Evolutionary conservation across 2,797 vertebrate species (phyloP), one percentile per base, ranked within the genome.

Genomic region (Enteromius fasciolatus): DNA sequence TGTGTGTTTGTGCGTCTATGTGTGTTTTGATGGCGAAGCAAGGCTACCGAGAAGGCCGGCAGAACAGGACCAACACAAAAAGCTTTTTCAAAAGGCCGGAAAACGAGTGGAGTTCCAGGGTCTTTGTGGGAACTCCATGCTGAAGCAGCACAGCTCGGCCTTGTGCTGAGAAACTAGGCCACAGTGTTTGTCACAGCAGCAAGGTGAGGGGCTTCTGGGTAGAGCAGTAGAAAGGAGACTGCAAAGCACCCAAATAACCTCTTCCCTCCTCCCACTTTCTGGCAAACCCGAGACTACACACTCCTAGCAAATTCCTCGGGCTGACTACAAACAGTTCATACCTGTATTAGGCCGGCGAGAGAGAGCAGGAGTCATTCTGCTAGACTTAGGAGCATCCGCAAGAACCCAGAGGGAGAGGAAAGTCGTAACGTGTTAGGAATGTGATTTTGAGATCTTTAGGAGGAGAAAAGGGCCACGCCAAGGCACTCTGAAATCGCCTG

Each of bases 101-200:
- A 77, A 76, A 69, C 39, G 77, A 87, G 83, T 46, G 14, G 59
- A 74, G 84, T 68, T 87, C 67, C 77, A 80, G 75, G 48, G 59
- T 69, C 70, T 83, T 85, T 77, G 77, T 85, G 59, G 69, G 48
- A 61, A 52, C 70, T 82, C 78, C 50, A 18, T 28, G 59, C 50
- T 48, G 70, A 67, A 77, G 69, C 79, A 11, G 63, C 81, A 84
- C 84, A 86, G 82, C 67, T 78, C 74, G 2, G 61, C 23, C 86
- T 81, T 85, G 83, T 87, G 81, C 44, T 64, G 75, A 76, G 72
- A 87, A 85, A 83, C 84, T 78, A 78, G 74, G 81, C 81, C 76
- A 76, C 50, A 36, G 54, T 80, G 77, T 87, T 82, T 80, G 80
- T 84, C 70, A 72, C 86, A 69, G 76, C 48, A 69, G 80, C 54